These are phyloP conservation scores for Heliconius hermathena DNA, from an alignment of 1,140 invertebrate genomes.

Conservation along the genomic window DNA sequence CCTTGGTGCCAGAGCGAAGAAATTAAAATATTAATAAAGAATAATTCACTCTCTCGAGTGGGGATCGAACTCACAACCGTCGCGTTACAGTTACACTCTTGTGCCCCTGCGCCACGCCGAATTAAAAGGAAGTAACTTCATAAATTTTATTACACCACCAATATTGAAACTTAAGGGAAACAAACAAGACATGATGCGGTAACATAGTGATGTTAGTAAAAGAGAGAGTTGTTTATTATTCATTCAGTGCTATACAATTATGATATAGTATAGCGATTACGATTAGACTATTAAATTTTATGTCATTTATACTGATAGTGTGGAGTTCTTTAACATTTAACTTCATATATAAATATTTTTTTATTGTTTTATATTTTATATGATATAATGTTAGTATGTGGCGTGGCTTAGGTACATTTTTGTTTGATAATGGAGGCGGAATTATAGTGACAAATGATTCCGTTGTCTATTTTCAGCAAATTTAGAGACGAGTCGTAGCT, in stretches of 20 bases:
- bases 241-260: background rate
- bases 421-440: no score
- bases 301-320: background rate
- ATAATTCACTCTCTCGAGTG: no score
- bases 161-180: background rate
- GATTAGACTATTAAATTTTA: background rate
- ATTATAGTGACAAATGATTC: no score
- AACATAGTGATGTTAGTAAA: background rate
- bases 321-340: background rate
- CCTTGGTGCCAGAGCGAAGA: no score
- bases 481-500: no score
- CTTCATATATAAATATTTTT: background rate
- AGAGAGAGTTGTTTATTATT: conserved; percentile 7
- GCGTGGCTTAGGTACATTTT: no score
- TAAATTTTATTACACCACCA: background rate
- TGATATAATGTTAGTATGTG: no score
- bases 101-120: background rate
- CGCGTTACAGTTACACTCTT: no score
- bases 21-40: no score
- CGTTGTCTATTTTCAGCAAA: no score
- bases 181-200: background rate
- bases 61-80: no score
- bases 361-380: background rate
- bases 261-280: background rate
- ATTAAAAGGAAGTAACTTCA: background rate